Conservation (phyloP, 2,797 vertebrate genomes). For the Pipistrellus pygmaeus region DNA sequence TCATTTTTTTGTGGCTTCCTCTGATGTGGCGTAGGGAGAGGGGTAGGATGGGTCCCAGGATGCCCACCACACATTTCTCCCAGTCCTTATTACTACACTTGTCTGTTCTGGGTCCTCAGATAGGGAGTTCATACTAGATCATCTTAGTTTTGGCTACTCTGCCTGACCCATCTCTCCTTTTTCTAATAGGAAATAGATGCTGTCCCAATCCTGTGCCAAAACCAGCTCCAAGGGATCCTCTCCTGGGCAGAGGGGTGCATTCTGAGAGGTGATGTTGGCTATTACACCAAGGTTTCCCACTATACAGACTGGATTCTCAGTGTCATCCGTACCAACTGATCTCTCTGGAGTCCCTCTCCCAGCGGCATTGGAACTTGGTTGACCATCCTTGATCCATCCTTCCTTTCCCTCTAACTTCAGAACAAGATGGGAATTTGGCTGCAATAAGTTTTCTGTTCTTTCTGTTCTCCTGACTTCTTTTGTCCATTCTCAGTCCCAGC, state of each 20-base stretch:
- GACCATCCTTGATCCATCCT: background rate
- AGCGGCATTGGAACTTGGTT: background rate
- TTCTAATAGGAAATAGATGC: conserved; percentile 60
- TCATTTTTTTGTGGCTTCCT: background rate
- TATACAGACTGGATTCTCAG: conserved; percentile 48
- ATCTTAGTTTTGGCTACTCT: background rate
- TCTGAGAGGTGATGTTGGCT: conserved; percentile 28
- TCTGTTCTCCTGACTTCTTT: background rate
- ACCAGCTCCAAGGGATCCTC: conserved; percentile 41
- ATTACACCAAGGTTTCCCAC: conserved; percentile 39
- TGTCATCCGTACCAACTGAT: background rate
- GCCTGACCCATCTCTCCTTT: background rate
- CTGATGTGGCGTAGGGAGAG: background rate
- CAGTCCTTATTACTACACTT: background rate
- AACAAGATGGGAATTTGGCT: conserved; percentile 1
- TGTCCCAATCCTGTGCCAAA: conserved; percentile 11
- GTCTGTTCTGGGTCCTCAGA: background rate
- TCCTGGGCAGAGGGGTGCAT: conserved; percentile 53
- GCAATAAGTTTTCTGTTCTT: background rate
- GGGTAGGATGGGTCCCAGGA: background rate
- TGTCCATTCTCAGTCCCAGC: background rate
- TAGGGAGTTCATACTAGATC: background rate
- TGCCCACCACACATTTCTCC: background rate
- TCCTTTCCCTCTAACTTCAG: background rate
- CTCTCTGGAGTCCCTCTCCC: background rate